A percentile compares a stretch with the other conserved stretches of the same genome.
Evolutionary conservation across 2,888 invertebrate species (phyloP).

Genomic region (Lithophane semibrunnea): DNA sequence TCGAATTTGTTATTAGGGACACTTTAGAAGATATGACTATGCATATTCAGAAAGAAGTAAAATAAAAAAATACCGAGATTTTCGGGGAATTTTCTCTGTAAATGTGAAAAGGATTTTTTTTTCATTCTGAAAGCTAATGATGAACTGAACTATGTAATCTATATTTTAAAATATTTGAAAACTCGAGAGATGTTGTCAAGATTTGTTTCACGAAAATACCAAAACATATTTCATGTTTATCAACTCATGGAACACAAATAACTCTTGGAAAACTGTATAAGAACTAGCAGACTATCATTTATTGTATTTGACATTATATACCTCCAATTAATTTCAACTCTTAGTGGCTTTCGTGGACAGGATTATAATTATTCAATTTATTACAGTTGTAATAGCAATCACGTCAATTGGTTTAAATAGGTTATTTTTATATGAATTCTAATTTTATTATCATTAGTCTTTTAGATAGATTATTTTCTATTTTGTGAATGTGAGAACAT

Average conservation of each 20-base stretch:
- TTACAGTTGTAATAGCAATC: too few relatives aligned
- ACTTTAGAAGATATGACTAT: constrained; percentile 1
- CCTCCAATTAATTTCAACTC: too few relatives aligned
- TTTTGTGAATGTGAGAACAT: too few relatives aligned
- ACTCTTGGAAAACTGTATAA: not conserved
- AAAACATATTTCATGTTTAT: not conserved
- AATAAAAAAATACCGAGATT: not conserved
- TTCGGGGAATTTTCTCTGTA: too few relatives aligned
- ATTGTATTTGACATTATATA: too few relatives aligned
- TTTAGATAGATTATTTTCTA: too few relatives aligned
- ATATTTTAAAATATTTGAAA: constrained; percentile 2
- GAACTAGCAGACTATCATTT: not conserved
- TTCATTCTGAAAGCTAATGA: not conserved
- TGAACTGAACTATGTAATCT: not conserved
- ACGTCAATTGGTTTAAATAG: too few relatives aligned
- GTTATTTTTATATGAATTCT: too few relatives aligned
- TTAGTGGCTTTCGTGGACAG: too few relatives aligned
- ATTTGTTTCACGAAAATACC: not conserved
- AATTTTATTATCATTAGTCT: too few relatives aligned
- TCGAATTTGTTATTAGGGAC: constrained; percentile 30
- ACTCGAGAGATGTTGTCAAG: not conserved
- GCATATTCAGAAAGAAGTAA: not conserved
- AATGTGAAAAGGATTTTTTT: not conserved
- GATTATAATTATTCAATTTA: too few relatives aligned
- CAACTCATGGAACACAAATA: too few relatives aligned